phyloP scores from a whole-genome alignment of 1,140 invertebrate species.

The Drosophila lacertosa region DNA sequence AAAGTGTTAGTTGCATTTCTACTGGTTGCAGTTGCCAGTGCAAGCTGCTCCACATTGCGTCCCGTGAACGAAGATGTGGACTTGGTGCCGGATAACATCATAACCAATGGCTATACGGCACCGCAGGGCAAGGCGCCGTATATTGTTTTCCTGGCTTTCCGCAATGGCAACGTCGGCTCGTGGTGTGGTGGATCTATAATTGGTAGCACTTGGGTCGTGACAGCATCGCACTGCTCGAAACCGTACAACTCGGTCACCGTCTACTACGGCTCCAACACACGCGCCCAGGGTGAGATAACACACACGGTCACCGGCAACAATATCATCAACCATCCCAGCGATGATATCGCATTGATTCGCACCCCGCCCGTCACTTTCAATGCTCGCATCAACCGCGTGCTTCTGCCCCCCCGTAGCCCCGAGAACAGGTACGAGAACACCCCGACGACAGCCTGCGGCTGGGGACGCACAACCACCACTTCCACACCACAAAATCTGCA shows the following conservation, averaged over 20 bases:
- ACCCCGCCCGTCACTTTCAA: conserved; percentile 50
- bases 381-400: conserved; percentile 36
- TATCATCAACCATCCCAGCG: conserved; percentile 45
- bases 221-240: conserved; percentile 58
- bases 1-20: conserved; percentile 45
- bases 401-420: conserved; percentile 39
- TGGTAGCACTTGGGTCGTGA: conserved; percentile 58
- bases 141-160: conserved; percentile 80
- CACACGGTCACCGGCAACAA: conserved; percentile 52
- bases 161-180: conserved; percentile 21
- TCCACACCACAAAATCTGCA: conserved; percentile 44
- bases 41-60: conserved; percentile 3
- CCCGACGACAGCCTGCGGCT: conserved; percentile 51
- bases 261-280: conserved; percentile 70
- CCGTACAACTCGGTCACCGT: conserved; percentile 46
- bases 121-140: conserved; percentile 85
- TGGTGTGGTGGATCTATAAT: conserved; percentile 54
- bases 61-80: conserved; percentile 6
- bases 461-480: conserved; percentile 50
- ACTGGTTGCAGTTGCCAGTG: conserved; percentile 37
- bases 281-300: conserved; percentile 22
- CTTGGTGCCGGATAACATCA: conserved; percentile 20
- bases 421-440: conserved; percentile 46
- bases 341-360: conserved; percentile 61
- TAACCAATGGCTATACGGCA: conserved; percentile 67